Base-by-base conservation (phyloP, 2,888 invertebrate species). In the Melanostoma scalare region DNA sequence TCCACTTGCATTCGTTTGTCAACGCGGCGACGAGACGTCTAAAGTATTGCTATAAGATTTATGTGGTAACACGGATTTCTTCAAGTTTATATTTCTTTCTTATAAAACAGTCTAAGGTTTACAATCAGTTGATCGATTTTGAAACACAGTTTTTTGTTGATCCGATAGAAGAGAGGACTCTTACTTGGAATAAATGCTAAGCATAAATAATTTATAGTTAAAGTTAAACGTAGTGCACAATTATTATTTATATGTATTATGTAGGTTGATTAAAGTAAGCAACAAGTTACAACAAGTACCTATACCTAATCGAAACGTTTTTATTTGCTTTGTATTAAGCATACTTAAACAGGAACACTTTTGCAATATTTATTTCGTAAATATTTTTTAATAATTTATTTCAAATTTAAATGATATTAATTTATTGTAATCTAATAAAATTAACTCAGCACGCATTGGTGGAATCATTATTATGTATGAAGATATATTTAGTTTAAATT, bases 101-200 rank as follows among this genome's bases (percentile, higher is more conserved):
- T 82, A 73, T 52, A 77, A 81, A 82, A 82, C 82, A 82, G 77
- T 78, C 73, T 78, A 78, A 82, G 65, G 52, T 78, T 78, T 74
- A 82, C 82, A 82, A 82, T 82, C 81, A 82, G 81, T 77, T 77
- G 67, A 50, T 63, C 30, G 50, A 42, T 44, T 76, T 56, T 77
- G 77, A 77, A 77, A 81, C 77, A 69, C 68, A 72, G 44, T 78
- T 78, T 63, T 46, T 44, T 9, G 42, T 60, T 53, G 38, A 61
- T 58, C 72, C 77, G 42, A 55, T 52, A 36, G 20, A 44, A 60
- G 60, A 35, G 30, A 52, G 72, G 50, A 68, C 8, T 30, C 36
- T 60, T 40, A 35, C 67, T 55, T 42, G 76, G 67, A 30, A 55
- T 6, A 40, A 63, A n/a, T 3, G 4, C 6, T 4, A 36, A 67